phyloP scores from a whole-genome alignment of 2,888 invertebrate genomes.

The Vannuccia rotundouncinata region DNA sequence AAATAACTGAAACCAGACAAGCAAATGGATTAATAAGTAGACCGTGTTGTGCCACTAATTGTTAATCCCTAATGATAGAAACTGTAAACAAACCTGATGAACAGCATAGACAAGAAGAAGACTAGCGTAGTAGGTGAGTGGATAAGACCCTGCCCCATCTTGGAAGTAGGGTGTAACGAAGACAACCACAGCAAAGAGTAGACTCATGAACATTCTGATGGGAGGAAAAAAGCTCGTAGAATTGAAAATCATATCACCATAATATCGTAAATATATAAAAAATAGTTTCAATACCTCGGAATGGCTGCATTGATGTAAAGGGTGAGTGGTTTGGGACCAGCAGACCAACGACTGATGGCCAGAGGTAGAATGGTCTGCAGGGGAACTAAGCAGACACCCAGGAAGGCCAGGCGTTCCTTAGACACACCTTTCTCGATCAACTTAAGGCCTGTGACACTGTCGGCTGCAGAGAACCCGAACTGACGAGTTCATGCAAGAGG shows the following conservation, averaged over 20 bases:
- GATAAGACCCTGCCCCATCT: conserved; percentile 32
- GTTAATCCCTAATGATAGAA: too few relatives aligned
- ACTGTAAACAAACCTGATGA: conserved; percentile 36
- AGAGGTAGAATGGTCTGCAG: conserved; percentile 85
- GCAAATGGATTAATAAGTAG: background rate
- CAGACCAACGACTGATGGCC: conserved; percentile 62
- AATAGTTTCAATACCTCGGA: too few relatives aligned
- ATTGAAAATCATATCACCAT: conserved; percentile 34
- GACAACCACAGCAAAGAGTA: conserved; percentile 74
- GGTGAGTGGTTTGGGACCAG: conserved; percentile 28
- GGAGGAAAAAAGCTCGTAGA: background rate
- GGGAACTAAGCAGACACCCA: conserved; percentile 86
- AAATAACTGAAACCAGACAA: conserved; percentile 66
- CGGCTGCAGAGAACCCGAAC: conserved; percentile 90
- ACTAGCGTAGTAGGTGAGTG: conserved; percentile 37
- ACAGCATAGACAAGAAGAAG: conserved; percentile 32
- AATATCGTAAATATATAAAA: too few relatives aligned
- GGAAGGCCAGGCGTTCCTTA: conserved; percentile 81
- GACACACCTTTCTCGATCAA: conserved; percentile 91
- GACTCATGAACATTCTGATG: conserved; percentile 71
- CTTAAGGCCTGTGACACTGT: conserved; percentile 86
- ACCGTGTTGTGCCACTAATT: background rate
- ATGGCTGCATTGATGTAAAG: conserved; percentile 32
- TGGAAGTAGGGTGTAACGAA: conserved; percentile 67
- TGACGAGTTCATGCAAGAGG: conserved; percentile 50